These are phyloP conservation scores for Hemicordylus capensis DNA, from an alignment of 2,113 vertebrate genomes.

Conservation along the genomic window DNA sequence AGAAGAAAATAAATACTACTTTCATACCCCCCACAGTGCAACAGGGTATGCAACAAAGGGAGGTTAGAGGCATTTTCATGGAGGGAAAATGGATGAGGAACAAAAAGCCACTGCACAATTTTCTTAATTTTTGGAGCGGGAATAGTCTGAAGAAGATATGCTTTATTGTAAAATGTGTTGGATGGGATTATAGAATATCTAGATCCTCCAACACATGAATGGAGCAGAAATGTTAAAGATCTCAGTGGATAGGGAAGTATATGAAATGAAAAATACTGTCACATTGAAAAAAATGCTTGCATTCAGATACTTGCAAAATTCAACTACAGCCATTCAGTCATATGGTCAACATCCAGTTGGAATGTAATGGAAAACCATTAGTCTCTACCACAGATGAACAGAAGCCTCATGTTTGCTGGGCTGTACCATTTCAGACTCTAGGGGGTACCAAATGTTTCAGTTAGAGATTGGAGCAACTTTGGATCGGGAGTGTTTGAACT, in stretches of 20 bases:
- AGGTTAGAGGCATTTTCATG: constrained; percentile 54
- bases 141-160: constrained; percentile 26
- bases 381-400: background rate
- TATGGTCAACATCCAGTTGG: constrained; percentile 14
- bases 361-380: constrained; percentile 39
- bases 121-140: constrained; percentile 31
- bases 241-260: constrained; percentile 24
- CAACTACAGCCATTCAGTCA: background rate
- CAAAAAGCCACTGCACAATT: constrained; percentile 48
- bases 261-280: constrained; percentile 35
- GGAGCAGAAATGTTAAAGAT: constrained; percentile 24
- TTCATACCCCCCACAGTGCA: constrained; percentile 16
- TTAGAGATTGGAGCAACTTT: background rate
- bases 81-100: constrained; percentile 31
- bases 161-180: constrained; percentile 38
- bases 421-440: background rate
- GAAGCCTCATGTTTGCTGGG: background rate
- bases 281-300: background rate
- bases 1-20: constrained; percentile 41
- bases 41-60: constrained; percentile 44
- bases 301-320: constrained; percentile 9
- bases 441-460: background rate
- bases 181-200: constrained; percentile 33
- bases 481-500: background rate
- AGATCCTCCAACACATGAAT: constrained; percentile 10